Evolutionary conservation across 2,113 vertebrate genomes (phyloP).

Genomic region (Bufo bufo): DNA sequence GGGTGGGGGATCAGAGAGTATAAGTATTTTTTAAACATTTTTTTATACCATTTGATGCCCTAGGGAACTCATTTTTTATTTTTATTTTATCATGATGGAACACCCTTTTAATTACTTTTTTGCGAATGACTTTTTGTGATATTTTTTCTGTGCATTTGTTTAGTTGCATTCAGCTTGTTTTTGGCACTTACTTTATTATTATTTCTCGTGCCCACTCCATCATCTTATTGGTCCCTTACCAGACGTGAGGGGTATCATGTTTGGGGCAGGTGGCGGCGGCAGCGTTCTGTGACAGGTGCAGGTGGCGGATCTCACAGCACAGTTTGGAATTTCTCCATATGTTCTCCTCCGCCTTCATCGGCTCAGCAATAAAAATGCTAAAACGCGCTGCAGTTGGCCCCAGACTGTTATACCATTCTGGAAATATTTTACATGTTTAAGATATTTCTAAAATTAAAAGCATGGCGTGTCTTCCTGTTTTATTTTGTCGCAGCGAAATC

Average conservation of each 20-base stretch:
- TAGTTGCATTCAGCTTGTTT: too few species aligned
- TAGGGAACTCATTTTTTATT: too few species aligned
- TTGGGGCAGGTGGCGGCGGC: constrained; percentile 11
- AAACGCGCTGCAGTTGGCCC: neutral
- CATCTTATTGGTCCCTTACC: neutral
- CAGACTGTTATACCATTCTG: neutral
- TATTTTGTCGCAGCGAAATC: neutral
- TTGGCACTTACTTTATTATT: too few species aligned
- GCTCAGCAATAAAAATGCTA: constrained; percentile 3
- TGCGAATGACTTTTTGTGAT: too few species aligned
- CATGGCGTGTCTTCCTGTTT: neutral
- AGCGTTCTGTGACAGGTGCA: neutral
- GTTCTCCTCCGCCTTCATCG: constrained; percentile 4
- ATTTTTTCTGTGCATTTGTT: too few species aligned
- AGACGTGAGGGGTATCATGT: neutral
- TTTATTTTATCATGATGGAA: too few species aligned
- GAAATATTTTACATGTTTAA: neutral
- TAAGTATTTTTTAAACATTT: too few species aligned
- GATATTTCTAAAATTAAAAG: neutral
- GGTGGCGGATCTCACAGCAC: neutral
- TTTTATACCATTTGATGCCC: too few species aligned
- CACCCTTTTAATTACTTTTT: too few species aligned
- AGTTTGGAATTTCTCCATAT: neutral
- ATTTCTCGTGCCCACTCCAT: too few species aligned
- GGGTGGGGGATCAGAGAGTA: too few species aligned